Conservation (phyloP, 1,140 invertebrate genomes). For the Danaus plexippus region DNA sequence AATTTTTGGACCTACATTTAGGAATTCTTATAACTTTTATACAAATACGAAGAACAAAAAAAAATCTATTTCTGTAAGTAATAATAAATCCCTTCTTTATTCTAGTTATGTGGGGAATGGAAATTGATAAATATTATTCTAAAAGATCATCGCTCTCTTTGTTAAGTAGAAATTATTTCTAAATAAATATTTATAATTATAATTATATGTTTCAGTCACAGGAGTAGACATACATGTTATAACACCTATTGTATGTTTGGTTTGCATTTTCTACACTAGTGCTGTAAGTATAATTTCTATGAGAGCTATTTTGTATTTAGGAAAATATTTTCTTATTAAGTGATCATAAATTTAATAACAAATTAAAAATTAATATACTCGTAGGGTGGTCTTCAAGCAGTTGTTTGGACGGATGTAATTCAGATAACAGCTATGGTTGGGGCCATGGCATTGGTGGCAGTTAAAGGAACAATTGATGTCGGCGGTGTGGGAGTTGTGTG, state of each 20-base stretch:
- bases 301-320: too few species aligned
- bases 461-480: constrained; percentile 86
- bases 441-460: constrained; percentile 83
- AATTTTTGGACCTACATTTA: too few species aligned
- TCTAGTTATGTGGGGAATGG: too few species aligned
- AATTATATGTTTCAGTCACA: constrained; percentile 76
- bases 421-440: constrained; percentile 89
- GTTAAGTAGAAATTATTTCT: constrained; percentile 3
- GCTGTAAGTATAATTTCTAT: constrained; percentile 76
- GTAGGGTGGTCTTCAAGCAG: constrained; percentile 93
- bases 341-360: too few species aligned
- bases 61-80: too few species aligned
- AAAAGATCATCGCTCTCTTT: too few species aligned
- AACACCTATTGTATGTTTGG: constrained; percentile 87
- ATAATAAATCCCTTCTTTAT: too few species aligned
- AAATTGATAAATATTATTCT: too few species aligned
- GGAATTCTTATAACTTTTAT: too few species aligned
- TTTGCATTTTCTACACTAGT: constrained; percentile 94
- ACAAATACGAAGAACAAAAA: too few species aligned
- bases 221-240: constrained; percentile 87
- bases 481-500: constrained; percentile 84
- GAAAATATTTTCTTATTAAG: background rate
- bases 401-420: constrained; percentile 95
- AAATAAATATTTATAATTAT: too few species aligned
- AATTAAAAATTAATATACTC: background rate